Evolutionary conservation across 2,888 invertebrate species (phyloP).

Genomic region (Netelia melanura): DNA sequence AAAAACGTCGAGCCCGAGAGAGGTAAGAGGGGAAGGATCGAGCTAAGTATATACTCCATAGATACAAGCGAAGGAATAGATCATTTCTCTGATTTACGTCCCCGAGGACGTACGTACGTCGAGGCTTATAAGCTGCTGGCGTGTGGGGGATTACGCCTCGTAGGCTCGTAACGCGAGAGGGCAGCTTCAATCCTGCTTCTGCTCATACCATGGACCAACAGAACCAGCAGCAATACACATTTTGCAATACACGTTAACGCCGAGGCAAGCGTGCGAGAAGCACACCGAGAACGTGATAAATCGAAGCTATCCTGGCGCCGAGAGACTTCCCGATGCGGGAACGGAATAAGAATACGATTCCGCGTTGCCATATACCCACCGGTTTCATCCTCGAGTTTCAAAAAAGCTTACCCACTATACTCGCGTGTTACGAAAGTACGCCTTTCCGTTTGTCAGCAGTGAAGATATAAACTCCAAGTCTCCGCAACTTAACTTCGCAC

Average conservation of each 20-base stretch:
- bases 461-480: slow-evolving; percentile 4
- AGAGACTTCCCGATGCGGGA: slow-evolving; percentile 57
- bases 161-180: slow-evolving; percentile 60
- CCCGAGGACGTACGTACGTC: slow-evolving; percentile 56
- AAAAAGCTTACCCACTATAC: not conserved
- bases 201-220: slow-evolving; percentile 49
- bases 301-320: slow-evolving; percentile 58
- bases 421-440: not conserved
- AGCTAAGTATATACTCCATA: slow-evolving; percentile 60
- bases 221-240: slow-evolving; percentile 49
- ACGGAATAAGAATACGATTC: slow-evolving; percentile 79
- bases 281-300: slow-evolving; percentile 70
- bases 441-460: not conserved
- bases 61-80: slow-evolving; percentile 60
- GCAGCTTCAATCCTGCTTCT: slow-evolving; percentile 45
- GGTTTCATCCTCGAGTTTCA: not conserved
- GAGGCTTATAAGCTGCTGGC: slow-evolving; percentile 58
- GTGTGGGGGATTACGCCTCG: slow-evolving; percentile 70
- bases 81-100: slow-evolving; percentile 66
- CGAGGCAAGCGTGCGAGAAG: slow-evolving; percentile 38
- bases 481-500: not conserved
- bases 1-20: not conserved
- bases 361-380: slow-evolving; percentile 15
- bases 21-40: slow-evolving; percentile 4
- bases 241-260: slow-evolving; percentile 47